Evolutionary conservation across 2,113 vertebrate species (phyloP), one percentile per base, ranked within the genome.

Genomic region (Vombatus ursinus): DNA sequence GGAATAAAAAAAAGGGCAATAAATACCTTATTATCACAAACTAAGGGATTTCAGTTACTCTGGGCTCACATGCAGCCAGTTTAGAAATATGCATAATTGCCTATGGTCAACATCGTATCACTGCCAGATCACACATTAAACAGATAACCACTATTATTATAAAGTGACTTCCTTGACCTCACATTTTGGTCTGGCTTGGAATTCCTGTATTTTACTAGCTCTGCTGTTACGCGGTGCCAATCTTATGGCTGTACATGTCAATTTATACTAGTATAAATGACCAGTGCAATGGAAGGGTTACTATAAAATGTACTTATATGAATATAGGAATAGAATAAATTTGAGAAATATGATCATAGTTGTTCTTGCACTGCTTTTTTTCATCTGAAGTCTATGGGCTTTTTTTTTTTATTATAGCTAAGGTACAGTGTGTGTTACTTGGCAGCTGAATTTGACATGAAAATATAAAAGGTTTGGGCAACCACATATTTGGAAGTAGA

Each of bases 401-500:
- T n/a, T n/a, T 98, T 96, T 98, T 98, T 98, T 98, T 98, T 98
- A 98, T 98, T 98, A 98, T 97, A 98, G 98, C 98, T 98, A 99
- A 99, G 99, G 99, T 99, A 99, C 98, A 99, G 98, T 98, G 96
- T 98, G 98, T 99, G 98, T 98, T 99, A 98, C 98, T 99, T 99
- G 98, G 98, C 98, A 99, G 95, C 96, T 96, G 96, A 98, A 97
- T 98, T 98, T 98, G 98, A 99, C 98, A 99, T 98, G 98, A 98
- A 98, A 98, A 98, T 98, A 98, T 98, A 98, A 98, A 99, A 99
- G 98, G 98, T 99, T 99, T 98, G 98, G 98, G 98, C 98, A 99
- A 99, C 98, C 98, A 98, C 98, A 98, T 98, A 98, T 98, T 99
- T 99, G 99, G 98, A 99, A 99, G 98, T 98, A 98, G 98, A 99